Base-by-base conservation (phyloP, 2,888 invertebrate species). In the Mythimna loreyi region DNA sequence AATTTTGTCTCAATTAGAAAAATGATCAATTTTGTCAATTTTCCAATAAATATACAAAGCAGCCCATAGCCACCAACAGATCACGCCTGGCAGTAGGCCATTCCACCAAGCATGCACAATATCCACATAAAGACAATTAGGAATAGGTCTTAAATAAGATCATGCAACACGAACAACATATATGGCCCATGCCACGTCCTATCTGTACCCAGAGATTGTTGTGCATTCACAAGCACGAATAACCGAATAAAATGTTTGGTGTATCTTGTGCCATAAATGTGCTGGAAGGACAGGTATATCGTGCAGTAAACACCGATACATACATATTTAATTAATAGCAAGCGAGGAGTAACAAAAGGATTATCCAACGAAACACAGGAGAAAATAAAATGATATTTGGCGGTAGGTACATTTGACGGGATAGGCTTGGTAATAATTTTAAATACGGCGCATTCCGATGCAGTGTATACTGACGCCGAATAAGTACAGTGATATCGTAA, bases 121-220 rank as follows among this genome's bases (percentile, higher is more conserved):
- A 89, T 92, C 89, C 91, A 93, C 93, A 92, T 91, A 89, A 89
- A 92, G 89, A 92, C 90, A 91, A 89, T 90, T 90, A 90, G 87
- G 86, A 91, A 84, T 89, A 92, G 89, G 86, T 90, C 89, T 91
- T 92, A 92, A 89, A 92, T 91, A 91, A 93, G 88, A 90, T 90
- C 96, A 96, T 96, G 95, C 96, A 95, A 94, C 93, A 95, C 94
- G 92, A 92, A 96, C 95, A 94, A 96, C 95, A 95, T 88, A 86
- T 87, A 94, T 92, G 94, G 94, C 94, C 90, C 94, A 95, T 94
- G 93, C 94, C 95, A 93, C 91, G 89, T 91, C 91, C 91, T 92
- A 87, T 87, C 89, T 79, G 87, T 89, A 89, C 88, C 89, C 89
- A 89, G 92, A 94, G 89, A 92, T 87, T 68, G 80, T 87, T 93